A percentile compares a stretch with the other conserved stretches of the same genome.
Conservation (phyloP, 2,113 vertebrate species). For the Ammodramus savannarum region DNA sequence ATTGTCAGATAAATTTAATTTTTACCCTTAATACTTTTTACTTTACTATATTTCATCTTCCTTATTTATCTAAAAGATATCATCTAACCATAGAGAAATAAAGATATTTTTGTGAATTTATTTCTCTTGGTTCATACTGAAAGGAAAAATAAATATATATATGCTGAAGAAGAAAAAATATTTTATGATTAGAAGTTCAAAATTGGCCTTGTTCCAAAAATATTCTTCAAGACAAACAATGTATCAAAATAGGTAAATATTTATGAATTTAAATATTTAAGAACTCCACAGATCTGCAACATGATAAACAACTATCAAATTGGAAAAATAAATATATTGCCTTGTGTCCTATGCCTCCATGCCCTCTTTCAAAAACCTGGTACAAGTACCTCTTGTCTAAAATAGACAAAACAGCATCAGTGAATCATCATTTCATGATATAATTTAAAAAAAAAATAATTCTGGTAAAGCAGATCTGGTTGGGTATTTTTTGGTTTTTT, state of each 20-base stretch:
- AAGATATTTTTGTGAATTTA: not conserved
- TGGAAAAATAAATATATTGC: not conserved
- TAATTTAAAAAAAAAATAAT: not conserved
- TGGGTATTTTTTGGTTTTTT: too few relatives aligned
- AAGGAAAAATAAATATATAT: not conserved
- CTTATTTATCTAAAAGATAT: not conserved
- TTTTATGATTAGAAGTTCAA: not conserved
- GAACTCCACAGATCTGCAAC: accelerated
- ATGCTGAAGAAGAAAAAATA: not conserved
- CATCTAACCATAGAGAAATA: not conserved
- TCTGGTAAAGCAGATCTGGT: not conserved
- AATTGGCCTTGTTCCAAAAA: not conserved
- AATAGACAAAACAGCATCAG: not conserved
- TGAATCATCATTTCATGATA: not conserved
- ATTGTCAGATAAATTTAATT: not conserved
- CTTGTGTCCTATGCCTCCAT: not conserved
- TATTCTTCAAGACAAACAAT: not conserved
- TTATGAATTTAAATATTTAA: not conserved
- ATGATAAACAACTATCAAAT: not conserved
- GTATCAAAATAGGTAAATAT: not conserved
- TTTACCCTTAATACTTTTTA: not conserved
- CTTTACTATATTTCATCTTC: not conserved
- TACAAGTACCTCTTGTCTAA: not conserved
- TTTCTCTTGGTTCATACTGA: not conserved
- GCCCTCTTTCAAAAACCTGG: accelerated